Percentiles rank a stretch among this genome's conserved stretches.
Evolutionary conservation across 2,797 vertebrate genomes (phyloP).

Genomic region (Peromyscus nudipes): DNA sequence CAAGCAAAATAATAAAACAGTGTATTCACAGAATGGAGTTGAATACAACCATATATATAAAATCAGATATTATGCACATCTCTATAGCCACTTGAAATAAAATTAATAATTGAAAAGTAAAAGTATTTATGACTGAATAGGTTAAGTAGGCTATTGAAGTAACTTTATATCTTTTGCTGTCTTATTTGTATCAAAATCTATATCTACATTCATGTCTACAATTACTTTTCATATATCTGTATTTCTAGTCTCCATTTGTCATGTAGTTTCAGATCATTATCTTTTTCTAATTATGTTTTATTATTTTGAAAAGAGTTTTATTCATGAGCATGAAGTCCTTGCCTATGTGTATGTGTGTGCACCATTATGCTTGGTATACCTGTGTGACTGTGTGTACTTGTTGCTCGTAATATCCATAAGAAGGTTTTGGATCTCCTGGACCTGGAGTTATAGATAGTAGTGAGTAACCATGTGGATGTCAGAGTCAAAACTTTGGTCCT

Average conservation of each 20-base stretch:
- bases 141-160: neutral
- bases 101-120: neutral
- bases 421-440: neutral
- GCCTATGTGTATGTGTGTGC: neutral
- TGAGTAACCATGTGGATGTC: no score
- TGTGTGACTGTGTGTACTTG: neutral
- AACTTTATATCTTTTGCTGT: no score
- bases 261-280: neutral
- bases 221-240: no score
- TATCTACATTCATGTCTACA: neutral
- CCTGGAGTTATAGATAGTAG: neutral
- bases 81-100: neutral
- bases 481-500: neutral
- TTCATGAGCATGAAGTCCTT: neutral
- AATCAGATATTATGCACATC: neutral
- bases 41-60: neutral
- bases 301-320: neutral
- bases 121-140: neutral
- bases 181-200: neutral
- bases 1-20: neutral
- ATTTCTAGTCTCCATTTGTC: neutral
- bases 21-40: neutral
- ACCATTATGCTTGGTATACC: neutral
- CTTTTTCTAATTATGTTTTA: neutral
- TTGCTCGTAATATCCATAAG: neutral